These are phyloP conservation scores for Acrocephalus scirpaceus DNA, from an alignment of 2,797 vertebrate species.

Conservation along the genomic window DNA sequence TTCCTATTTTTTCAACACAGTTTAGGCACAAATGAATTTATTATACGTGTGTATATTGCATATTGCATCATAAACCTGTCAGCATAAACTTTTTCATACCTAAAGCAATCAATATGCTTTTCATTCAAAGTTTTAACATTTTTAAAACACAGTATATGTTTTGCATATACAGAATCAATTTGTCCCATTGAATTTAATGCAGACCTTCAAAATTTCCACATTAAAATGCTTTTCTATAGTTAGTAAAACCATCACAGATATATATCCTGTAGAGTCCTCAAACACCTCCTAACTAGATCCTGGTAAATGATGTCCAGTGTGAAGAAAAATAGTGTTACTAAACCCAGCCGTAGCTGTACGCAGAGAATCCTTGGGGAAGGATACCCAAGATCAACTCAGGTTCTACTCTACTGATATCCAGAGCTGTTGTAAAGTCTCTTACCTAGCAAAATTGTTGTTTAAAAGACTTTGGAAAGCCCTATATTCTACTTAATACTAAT, in stretches of 20 bases:
- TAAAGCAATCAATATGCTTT: constrained; percentile 30
- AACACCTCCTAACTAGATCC: not conserved
- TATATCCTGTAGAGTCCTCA: not conserved
- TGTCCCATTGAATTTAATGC: not conserved
- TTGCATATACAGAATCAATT: not conserved
- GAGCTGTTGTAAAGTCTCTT: not conserved
- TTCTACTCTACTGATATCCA: not conserved
- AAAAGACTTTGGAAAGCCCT: not conserved
- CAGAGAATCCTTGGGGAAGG: not conserved
- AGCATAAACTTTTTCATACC: constrained; percentile 24
- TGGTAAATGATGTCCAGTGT: not conserved
- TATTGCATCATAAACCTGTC: constrained; percentile 1
- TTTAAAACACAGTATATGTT: not conserved
- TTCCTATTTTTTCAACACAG: constrained; percentile 61
- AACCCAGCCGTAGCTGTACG: not conserved
- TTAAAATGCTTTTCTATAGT: not conserved
- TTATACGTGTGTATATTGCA: not conserved
- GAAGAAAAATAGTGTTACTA: not conserved
- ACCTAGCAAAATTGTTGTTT: not conserved
- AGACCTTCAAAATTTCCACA: not conserved
- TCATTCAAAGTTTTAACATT: not conserved
- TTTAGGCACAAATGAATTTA: constrained; percentile 11
- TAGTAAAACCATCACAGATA: not conserved
- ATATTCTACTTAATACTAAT: not conserved
- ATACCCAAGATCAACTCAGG: not conserved